Conservation (phyloP, 2,113 vertebrate genomes). For the Megaptera novaeangliae region DNA sequence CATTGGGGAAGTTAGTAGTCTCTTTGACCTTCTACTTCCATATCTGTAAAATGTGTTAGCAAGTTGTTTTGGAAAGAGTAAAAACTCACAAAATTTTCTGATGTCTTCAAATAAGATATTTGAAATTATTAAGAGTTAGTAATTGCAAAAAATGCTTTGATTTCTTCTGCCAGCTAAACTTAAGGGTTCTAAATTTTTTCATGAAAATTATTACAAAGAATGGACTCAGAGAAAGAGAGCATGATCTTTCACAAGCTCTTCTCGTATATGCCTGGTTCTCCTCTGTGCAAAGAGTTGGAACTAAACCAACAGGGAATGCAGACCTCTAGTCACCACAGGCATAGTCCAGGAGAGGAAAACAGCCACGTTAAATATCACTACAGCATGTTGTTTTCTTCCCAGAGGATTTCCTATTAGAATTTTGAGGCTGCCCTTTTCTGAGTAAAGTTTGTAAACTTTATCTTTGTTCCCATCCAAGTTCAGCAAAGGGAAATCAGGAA, state of each 20-base stretch:
- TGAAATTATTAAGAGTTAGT: neutral
- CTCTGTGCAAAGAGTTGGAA: neutral
- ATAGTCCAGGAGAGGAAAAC: neutral
- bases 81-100: neutral
- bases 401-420: conserved; percentile 29
- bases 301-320: neutral
- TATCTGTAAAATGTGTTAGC: neutral
- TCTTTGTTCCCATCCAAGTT: neutral
- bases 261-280: neutral
- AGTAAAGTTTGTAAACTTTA: conserved; percentile 1
- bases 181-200: neutral
- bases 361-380: neutral
- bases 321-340: neutral
- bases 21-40: neutral
- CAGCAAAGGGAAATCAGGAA: conserved; percentile 10
- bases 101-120: neutral
- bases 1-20: neutral
- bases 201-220: neutral
- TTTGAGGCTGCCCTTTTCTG: neutral
- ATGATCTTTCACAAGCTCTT: neutral
- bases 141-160: neutral
- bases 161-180: neutral
- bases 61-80: neutral
- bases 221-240: neutral
- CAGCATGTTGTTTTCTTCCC: neutral